Evolutionary conservation across 2,113 vertebrate genomes (phyloP), one percentile per base, ranked within the genome.

Genomic region (Oreamnos americanus): DNA sequence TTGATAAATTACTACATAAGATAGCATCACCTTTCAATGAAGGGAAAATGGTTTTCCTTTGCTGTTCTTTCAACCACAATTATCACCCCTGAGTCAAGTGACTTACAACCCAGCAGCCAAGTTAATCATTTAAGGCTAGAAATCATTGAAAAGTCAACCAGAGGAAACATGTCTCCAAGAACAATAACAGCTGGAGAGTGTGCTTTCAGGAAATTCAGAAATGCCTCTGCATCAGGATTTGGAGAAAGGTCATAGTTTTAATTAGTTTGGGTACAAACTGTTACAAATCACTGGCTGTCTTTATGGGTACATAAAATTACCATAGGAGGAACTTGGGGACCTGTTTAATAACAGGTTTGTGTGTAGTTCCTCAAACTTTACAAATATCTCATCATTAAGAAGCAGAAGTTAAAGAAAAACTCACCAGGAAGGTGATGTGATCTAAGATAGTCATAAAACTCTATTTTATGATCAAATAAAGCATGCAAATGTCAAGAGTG

Each of bases 201-300:
- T 9, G 89, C 53, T 95, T 98, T 33, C 76, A 88, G 96, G 19
- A 39, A 88, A 96, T 90, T 82, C 91, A 36, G 86, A 96, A 58
- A 23, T 17, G 25, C 57, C 36, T 60, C 53, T 51, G 19, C 13
- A n/a, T 26, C 30, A 92, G 4, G 87, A 64, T 92, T 91, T 85
- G 92, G 30, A 93, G 71, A 96, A 97, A 98, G 87, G 92, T 98
- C 62, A 87, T 7, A 57, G 55, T 97, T 98, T 94, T 90, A 96
- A 96, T 97, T 95, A 83, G 1, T 76, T 36, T 13, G 87, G 17
- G 57, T 81, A 92, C 53, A 36, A 15, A 97, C 79, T 96, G 81
- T 64, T 74, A 91, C 23, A 96, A 96, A 96, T 81, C 23, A 81
- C 19, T 87, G 39, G 91, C 89, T 94, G 33, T 39, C 47, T 97